Base-by-base conservation (phyloP, 2,113 vertebrate genomes). In the Struthidea cinerea region DNA sequence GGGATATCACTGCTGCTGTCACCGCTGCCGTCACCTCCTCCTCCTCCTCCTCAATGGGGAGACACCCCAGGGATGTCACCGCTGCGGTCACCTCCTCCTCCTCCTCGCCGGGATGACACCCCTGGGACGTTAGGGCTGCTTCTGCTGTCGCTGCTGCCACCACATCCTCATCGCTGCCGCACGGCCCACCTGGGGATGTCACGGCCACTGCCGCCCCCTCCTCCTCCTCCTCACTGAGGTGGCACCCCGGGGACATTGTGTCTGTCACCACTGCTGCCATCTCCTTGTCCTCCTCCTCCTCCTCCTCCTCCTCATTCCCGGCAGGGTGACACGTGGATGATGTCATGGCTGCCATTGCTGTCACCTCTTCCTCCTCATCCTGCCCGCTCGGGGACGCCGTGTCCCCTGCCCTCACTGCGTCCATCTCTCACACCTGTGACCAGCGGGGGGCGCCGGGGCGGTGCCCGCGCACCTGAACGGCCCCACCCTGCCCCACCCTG, bases 311-410 rank as follows among this genome's bases (percentile, higher is more conserved):
- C 42, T 67, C 20, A 3, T 8, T 27, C n/a, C 22, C 52, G 57
- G 28, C n/a, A 21, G 13, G 35, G 35, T 41, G 53, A 59, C 44
- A 41, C 35, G 7, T 1, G 1, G 78, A 18, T n/a, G 78, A 33
- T 2, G 17, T 5, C 64, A 7, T 1, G 13, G 42, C 60, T 41
- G 49, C n/a, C 11, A 1, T 10, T 10, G 26, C 37, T 11, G 57
- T 10, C 59, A 16, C 59, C 15, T 57, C 20, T 13, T 32, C 35
- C 50, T 65, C 59, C 50, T 57, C 59, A 11, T 56, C 3, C 8
- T 56, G 23, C 41, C 30, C 20, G 0, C 61, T 46, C 3, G 2
- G n/a, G 46, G 46, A 16, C 5, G 1, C 15, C 9, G 7, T 2
- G 33, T 11, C 55, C 28, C 0, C 55, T 3, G 41, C 24, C 55